Conservation (phyloP, 1,140 invertebrate species). For the Pomacea maculata region DNA sequence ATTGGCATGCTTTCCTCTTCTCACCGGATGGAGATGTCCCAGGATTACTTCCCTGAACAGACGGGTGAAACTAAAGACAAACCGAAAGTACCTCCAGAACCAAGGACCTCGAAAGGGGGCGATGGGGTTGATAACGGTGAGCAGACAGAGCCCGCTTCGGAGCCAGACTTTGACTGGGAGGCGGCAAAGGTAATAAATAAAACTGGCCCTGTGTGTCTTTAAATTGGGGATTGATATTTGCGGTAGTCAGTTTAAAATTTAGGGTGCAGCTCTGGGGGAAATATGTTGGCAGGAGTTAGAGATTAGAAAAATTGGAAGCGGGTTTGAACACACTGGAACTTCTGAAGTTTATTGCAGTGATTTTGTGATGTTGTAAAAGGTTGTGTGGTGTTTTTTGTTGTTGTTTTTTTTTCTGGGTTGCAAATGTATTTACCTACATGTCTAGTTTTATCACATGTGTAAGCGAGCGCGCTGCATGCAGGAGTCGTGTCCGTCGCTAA, state of each 20-base stretch:
- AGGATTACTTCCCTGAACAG: no score
- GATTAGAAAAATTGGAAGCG: not conserved
- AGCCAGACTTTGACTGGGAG: conserved; percentile 53
- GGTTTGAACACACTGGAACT: not conserved
- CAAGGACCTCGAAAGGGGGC: no score
- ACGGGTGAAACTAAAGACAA: no score
- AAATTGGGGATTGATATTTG: no score
- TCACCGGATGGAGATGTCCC: no score
- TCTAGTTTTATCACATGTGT: no score
- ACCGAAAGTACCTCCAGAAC: no score
- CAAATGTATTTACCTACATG: not conserved
- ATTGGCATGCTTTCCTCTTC: no score
- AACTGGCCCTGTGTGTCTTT: not conserved
- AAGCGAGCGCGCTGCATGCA: no score
- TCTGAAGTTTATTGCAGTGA: not conserved
- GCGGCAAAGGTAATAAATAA: conserved; percentile 35
- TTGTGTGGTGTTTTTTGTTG: no score
- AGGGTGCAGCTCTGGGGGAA: not conserved
- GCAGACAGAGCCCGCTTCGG: conserved; percentile 25
- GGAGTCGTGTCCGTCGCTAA: no score
- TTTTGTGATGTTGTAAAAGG: not conserved
- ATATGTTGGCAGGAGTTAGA: not conserved
- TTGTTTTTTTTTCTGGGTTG: no score
- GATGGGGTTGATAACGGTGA: not conserved
- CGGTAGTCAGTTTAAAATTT: not conserved